Base-by-base conservation (phyloP, 2,113 vertebrate genomes). In the Agapornis roseicollis region DNA sequence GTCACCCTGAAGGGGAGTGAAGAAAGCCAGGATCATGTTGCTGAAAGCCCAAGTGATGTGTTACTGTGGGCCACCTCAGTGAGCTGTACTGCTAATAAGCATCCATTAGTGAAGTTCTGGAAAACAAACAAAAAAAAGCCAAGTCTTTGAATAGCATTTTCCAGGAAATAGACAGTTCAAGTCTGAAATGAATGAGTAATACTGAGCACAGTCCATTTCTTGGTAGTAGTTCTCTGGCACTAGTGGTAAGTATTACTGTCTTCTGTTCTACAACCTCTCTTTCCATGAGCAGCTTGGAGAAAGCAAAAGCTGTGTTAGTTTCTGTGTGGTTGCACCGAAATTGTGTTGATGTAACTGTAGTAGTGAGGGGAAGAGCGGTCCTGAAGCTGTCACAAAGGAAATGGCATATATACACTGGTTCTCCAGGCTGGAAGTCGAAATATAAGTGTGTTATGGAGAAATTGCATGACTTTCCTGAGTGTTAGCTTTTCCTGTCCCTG, bases 11-110 rank as follows among this genome's bases (percentile, higher is more conserved):
- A 66, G 66, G 44, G 70, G 69, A 50, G 65, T 35, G 35, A 46
- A 22, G 66, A 23, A 84, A 83, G 41, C 20, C 53, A 0, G 0
- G 58, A 10, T 44, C 11, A 0, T 0, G 3, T 42, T 0, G 0
- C 83, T 66, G 55, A 53, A 76, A 88, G 79, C 37, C 46, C 1
- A 5, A 35, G 41, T 47, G 66, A 24, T 85, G 29, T 28, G 5
- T 88, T 64, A 12, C 68, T 33, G 18, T 82, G 85, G 20, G 41
- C 74, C 47, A 17, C 27, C 80, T 64, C 49, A 69, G 18, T 0
- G 39, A 80, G 44, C 68, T 66, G 58, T 66, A 7, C 42, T 83
- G 64, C 42, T 39, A 47, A 7, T 23, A 46, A 39, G 49, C 16
- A 42, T 76, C 35, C 37, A 16, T 52, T 44, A 65, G 46, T 42